These are phyloP conservation scores for Chionoecetes opilio DNA, from an alignment of 1,140 invertebrate genomes.

Conservation along the genomic window DNA sequence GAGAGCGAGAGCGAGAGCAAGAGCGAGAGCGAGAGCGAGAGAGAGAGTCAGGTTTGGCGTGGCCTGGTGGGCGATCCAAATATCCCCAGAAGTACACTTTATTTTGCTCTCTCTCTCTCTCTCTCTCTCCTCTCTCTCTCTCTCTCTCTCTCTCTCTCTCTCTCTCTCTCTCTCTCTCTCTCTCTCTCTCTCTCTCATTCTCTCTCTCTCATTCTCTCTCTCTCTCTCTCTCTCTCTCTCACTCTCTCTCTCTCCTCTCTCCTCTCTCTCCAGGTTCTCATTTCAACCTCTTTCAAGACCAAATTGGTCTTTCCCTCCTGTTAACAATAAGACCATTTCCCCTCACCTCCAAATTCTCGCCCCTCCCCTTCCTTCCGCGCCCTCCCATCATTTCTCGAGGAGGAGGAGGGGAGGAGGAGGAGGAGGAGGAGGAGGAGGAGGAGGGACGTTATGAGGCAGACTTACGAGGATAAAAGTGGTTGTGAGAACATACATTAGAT, in stretches of 20 bases:
- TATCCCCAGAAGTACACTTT: background rate
- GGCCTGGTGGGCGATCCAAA: too few relatives aligned
- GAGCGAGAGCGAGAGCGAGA: too few relatives aligned
- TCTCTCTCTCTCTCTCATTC: conserved; percentile 17
- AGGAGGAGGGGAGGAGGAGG: too few relatives aligned
- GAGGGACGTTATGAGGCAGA: background rate
- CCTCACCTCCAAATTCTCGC: too few relatives aligned
- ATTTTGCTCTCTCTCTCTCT: conserved; percentile 11
- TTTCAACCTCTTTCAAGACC: background rate
- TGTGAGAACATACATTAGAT: background rate
- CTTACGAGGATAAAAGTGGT: too few relatives aligned
- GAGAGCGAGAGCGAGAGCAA: too few relatives aligned
- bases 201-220: conserved; percentile 11
- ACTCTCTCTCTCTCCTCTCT: background rate
- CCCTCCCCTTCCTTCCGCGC: too few relatives aligned
- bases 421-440: background rate
- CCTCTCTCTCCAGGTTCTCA: background rate
- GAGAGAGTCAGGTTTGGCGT: too few relatives aligned
- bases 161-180: conserved; percentile 24
- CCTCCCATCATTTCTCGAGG: too few relatives aligned
- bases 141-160: conserved; percentile 47
- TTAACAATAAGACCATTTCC: too few relatives aligned
- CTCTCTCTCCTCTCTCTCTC: conserved; percentile 52
- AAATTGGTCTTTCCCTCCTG: too few relatives aligned
- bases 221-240: background rate